Evolutionary conservation across 2,888 invertebrate genomes (phyloP).

Genomic region (Conops quadrifasciatus): DNA sequence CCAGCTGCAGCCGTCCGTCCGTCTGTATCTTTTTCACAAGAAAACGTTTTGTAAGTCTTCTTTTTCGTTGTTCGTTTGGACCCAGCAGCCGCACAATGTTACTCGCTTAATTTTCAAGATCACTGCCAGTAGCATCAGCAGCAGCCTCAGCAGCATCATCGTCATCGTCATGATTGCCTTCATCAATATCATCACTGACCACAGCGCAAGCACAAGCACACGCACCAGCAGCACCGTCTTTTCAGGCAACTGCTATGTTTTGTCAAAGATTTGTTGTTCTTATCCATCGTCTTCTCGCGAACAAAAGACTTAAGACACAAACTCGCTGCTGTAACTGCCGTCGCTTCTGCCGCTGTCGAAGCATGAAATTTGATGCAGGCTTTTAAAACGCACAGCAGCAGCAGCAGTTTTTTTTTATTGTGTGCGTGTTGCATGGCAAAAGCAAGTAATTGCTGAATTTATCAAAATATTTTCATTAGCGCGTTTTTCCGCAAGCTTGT

Average conservation of each 20-base stretch:
- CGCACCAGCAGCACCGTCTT: neutral
- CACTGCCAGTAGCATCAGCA: slow-evolving; percentile 28
- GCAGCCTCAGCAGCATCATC: slow-evolving; percentile 1
- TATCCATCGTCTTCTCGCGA: neutral
- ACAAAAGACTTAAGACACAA: slow-evolving; percentile 43
- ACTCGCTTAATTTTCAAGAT: slow-evolving; percentile 36
- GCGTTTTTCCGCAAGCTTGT: slow-evolving; percentile 6
- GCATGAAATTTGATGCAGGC: slow-evolving; percentile 19
- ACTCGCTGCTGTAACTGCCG: slow-evolving; percentile 18
- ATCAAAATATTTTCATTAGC: slow-evolving; percentile 12
- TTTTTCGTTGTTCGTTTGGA: neutral
- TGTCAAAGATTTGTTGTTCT: slow-evolving; percentile 19
- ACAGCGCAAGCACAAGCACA: neutral
- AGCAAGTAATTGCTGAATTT: slow-evolving; percentile 17
- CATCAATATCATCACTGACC: slow-evolving; percentile 18
- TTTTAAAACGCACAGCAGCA: slow-evolving; percentile 2
- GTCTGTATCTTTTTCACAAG: slow-evolving; percentile 19
- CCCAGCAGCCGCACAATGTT: slow-evolving; percentile 1
- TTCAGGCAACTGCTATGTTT: slow-evolving; percentile 19
- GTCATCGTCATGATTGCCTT: slow-evolving; percentile 12
- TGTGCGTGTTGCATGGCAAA: slow-evolving; percentile 19
- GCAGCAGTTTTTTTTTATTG: neutral
- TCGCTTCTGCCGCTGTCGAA: neutral
- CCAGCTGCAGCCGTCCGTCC: too few relatives aligned
- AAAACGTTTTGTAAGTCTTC: slow-evolving; percentile 29